A percentile compares a stretch with the other conserved stretches of the same genome.
Evolutionary conservation across 1,140 invertebrate genomes (phyloP).

Genomic region (Conus betulinus): DNA sequence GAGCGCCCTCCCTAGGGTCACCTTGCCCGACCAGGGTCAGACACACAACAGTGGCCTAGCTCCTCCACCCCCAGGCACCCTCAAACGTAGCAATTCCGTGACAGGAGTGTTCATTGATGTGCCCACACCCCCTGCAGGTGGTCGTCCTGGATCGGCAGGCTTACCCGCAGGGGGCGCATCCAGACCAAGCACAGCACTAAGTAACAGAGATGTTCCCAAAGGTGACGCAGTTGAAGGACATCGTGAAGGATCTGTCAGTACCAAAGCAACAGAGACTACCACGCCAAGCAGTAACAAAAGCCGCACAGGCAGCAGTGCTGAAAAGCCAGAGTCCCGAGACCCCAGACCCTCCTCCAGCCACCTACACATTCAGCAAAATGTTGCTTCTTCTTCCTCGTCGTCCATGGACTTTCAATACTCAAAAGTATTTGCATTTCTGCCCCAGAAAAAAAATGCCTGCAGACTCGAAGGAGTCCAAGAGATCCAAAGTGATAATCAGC

Average conservation of each 20-base stretch:
- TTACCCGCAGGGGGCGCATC: not conserved
- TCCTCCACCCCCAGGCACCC: slow-evolving; percentile 33
- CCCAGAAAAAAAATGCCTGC: not conserved
- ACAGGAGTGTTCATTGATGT: slow-evolving; percentile 65
- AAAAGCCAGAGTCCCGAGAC: not conserved
- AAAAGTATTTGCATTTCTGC: too few relatives aligned
- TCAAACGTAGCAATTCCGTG: slow-evolving; percentile 63
- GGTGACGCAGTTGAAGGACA: too few relatives aligned
- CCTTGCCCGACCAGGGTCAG: not conserved
- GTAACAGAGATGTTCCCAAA: not conserved
- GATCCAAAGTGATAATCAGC: not conserved
- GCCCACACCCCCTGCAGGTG: slow-evolving; percentile 31
- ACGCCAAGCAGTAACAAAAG: not conserved
- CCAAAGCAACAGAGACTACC: too few relatives aligned
- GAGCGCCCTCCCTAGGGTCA: slow-evolving; percentile 20
- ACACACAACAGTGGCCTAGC: slow-evolving; percentile 10
- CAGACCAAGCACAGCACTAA: not conserved
- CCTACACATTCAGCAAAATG: not conserved
- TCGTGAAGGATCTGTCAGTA: too few relatives aligned
- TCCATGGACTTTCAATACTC: not conserved
- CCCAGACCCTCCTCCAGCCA: not conserved
- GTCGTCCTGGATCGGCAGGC: slow-evolving; percentile 26
- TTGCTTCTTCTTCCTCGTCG: not conserved
- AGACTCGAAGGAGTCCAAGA: not conserved
- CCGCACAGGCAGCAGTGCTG: not conserved